A percentile compares a stretch with the other conserved stretches of the same genome.
These are phyloP conservation scores for Oxycera nigricornis DNA, from an alignment of 2,888 invertebrate species.

Conservation along the genomic window DNA sequence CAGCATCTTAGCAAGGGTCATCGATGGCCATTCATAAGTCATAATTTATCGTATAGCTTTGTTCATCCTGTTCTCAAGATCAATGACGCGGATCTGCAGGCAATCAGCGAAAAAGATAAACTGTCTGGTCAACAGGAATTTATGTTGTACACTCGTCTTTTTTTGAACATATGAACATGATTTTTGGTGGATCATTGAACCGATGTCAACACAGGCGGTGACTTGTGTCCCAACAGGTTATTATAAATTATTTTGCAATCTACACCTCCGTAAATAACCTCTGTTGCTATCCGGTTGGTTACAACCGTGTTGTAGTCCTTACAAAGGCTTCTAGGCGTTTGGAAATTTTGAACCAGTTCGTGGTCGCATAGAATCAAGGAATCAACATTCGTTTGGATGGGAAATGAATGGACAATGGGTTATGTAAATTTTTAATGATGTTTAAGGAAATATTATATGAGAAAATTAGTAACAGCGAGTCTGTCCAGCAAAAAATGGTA, in stretches of 20 bases:
- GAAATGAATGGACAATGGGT: no score
- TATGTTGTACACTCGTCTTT: not conserved
- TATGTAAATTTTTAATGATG: no score
- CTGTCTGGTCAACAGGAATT: not conserved
- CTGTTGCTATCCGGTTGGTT: slow-evolving; percentile 19
- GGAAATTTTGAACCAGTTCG: no score
- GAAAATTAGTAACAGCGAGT: no score
- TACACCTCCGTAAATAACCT: not conserved
- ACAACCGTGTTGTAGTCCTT: not conserved
- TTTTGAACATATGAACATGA: not conserved
- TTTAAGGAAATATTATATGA: no score
- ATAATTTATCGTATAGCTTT: not conserved
- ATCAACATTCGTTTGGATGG: no score
- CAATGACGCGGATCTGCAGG: not conserved
- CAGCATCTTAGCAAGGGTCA: no score
- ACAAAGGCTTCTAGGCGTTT: no score
- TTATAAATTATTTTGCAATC: not conserved
- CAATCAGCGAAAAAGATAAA: not conserved
- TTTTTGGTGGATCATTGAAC: slow-evolving; percentile 21
- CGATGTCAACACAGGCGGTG: not conserved
- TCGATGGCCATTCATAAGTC: not conserved
- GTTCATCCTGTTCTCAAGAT: not conserved
- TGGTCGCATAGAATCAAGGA: no score
- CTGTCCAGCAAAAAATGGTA: no score
- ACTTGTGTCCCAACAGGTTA: slow-evolving; percentile 23